phyloP scores from a whole-genome alignment of 2,797 vertebrate genomes.

The Rhinella marina region DNA sequence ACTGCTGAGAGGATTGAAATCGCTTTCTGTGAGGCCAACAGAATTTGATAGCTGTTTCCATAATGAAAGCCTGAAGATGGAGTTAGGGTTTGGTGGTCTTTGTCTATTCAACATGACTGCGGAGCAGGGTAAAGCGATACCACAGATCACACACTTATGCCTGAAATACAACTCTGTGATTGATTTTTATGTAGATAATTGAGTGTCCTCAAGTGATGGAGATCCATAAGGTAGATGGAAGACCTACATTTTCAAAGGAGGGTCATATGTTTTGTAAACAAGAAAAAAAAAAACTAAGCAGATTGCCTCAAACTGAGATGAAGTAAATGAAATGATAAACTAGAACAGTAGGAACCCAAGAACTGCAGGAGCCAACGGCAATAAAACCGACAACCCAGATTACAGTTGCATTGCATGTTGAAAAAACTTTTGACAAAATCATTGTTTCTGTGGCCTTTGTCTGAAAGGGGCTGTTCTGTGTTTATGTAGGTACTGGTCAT shows the following conservation, averaged over 20 bases:
- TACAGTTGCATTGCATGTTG: background rate
- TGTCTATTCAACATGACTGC: background rate
- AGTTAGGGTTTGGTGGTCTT: background rate
- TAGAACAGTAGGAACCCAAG: background rate
- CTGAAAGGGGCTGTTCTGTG: background rate
- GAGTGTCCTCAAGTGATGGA: background rate
- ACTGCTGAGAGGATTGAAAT: slow-evolving; percentile 5
- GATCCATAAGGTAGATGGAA: background rate
- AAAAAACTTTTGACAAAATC: slow-evolving; percentile 5
- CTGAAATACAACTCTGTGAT: background rate
- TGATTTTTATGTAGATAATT: background rate
- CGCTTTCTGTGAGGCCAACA: background rate
- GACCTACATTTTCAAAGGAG: background rate
- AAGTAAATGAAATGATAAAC: background rate
- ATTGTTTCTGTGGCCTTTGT: background rate
- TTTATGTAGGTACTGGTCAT: background rate
- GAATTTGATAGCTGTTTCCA: background rate
- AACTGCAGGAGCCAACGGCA: background rate
- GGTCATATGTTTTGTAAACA: background rate
- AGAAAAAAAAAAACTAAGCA: background rate
- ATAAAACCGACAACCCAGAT: background rate
- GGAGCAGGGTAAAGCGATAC: background rate
- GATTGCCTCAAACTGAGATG: background rate
- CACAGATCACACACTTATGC: background rate
- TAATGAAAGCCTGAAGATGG: background rate